phyloP scores from a whole-genome alignment of 2,113 vertebrate species.

The Melanocharis versteri region DNA sequence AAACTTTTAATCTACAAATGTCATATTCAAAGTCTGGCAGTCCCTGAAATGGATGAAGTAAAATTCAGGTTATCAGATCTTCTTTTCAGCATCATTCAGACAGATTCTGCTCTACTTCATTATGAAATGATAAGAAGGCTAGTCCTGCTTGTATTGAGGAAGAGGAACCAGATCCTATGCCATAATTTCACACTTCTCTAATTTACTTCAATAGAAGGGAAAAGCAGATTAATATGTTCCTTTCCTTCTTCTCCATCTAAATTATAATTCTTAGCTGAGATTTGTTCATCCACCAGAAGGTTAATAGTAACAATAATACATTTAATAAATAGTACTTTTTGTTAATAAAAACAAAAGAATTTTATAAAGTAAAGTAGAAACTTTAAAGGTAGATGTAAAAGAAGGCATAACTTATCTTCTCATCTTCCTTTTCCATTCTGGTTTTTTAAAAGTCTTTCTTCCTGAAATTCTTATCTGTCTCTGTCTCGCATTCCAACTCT shows the following conservation, averaged over 20 bases:
- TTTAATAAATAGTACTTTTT: background rate
- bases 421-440: background rate
- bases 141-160: background rate
- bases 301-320: background rate
- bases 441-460: background rate
- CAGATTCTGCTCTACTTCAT: background rate
- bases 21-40: background rate
- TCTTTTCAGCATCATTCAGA: background rate
- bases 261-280: background rate
- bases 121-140: background rate
- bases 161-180: background rate
- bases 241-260: background rate
- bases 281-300: background rate
- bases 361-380: background rate
- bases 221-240: background rate
- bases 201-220: slow-evolving; percentile 15
- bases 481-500: background rate
- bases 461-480: background rate
- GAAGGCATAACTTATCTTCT: background rate
- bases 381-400: background rate
- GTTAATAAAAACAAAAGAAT: background rate
- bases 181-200: slow-evolving; percentile 3
- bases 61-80: background rate
- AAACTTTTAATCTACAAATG: background rate
- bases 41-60: background rate